phyloP scores from a whole-genome alignment of 2,113 vertebrate species.

The Dicaeum eximium region DNA sequence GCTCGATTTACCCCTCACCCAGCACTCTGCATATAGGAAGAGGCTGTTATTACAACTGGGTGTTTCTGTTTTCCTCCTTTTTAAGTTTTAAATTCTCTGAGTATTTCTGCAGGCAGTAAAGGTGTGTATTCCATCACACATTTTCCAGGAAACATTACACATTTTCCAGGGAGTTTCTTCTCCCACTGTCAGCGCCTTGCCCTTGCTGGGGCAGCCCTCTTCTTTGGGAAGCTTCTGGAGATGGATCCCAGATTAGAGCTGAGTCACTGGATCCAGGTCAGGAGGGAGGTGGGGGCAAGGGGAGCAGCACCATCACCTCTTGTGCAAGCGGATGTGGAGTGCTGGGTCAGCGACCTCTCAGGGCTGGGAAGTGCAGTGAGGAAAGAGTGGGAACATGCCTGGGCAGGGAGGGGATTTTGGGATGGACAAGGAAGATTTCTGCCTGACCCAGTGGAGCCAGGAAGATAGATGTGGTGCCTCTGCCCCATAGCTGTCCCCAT shows the following conservation, averaged over 20 bases:
- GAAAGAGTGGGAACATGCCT: not conserved
- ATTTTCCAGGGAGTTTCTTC: not conserved
- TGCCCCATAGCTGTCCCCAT: not conserved
- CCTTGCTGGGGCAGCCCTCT: not conserved
- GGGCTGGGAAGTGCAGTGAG: not conserved
- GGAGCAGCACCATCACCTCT: not conserved
- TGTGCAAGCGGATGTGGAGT: not conserved
- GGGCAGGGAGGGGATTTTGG: not conserved
- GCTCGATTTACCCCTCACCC: not conserved
- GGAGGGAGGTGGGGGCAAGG: not conserved
- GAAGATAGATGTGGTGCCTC: not conserved
- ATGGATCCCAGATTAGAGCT: not conserved
- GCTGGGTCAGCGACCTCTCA: not conserved
- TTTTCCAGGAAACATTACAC: not conserved
- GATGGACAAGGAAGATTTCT: not conserved
- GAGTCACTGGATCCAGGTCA: not conserved
- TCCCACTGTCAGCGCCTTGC: not conserved
- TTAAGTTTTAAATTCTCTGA: not conserved
- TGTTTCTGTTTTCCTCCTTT: not conserved
- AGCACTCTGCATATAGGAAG: not conserved
- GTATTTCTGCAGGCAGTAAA: not conserved
- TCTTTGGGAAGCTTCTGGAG: not conserved
- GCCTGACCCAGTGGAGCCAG: not conserved
- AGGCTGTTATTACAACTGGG: not conserved
- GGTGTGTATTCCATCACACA: fast-evolving